A percentile compares a stretch with the other conserved stretches of the same genome.
Evolutionary conservation across 2,113 vertebrate genomes (phyloP).

Genomic region (Anarrhichthys ocellatus): DNA sequence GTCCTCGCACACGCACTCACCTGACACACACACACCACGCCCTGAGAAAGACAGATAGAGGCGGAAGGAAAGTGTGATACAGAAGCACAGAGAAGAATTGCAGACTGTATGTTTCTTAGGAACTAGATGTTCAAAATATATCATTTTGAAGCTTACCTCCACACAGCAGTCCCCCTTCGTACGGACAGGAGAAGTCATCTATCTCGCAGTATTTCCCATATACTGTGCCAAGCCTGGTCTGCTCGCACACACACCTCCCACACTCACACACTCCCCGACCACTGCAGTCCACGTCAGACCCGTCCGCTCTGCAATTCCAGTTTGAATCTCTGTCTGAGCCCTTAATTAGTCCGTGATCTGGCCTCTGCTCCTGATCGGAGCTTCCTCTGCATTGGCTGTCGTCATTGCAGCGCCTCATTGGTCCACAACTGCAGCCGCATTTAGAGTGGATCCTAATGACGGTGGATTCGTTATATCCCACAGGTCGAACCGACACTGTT

Average conservation of each 20-base stretch:
- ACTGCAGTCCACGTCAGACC: conserved; percentile 87
- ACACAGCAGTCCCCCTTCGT: conserved; percentile 88
- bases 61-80: background rate
- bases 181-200: conserved; percentile 95
- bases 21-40: conserved; percentile 90
- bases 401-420: conserved; percentile 80
- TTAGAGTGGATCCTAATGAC: conserved; percentile 84
- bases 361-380: conserved; percentile 28
- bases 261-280: conserved; percentile 90
- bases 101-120: background rate
- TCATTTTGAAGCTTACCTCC: conserved; percentile 84
- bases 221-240: conserved; percentile 87
- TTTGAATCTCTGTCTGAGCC: conserved; percentile 38
- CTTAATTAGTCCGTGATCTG: background rate
- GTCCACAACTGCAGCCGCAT: conserved; percentile 87
- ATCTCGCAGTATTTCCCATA: conserved; percentile 94
- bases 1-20: conserved; percentile 88
- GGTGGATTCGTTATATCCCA: conserved; percentile 96
- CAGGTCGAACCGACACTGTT: conserved; percentile 85
- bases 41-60: conserved; percentile 78
- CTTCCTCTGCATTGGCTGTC: conserved; percentile 72
- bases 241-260: conserved; percentile 91
- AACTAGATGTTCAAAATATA: background rate
- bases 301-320: conserved; percentile 75
- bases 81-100: background rate